Conservation (phyloP, 2,113 vertebrate species). For the Pungitius pungitius region DNA sequence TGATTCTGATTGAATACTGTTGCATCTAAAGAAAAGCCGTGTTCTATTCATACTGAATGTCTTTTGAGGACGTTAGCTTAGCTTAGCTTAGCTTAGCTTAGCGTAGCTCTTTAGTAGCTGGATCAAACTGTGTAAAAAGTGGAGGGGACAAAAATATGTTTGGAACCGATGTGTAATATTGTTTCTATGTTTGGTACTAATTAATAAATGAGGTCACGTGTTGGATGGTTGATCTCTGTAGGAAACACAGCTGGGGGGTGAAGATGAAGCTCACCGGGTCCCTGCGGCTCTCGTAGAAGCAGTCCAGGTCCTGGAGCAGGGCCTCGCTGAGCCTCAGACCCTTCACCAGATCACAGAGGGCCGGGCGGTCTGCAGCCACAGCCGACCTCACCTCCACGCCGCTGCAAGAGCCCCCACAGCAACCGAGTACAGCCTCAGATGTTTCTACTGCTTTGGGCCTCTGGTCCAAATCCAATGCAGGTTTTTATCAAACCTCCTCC, state of each 20-base stretch:
- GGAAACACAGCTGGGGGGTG: neutral
- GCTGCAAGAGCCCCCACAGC: slow-evolving; percentile 63
- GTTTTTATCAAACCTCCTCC: neutral
- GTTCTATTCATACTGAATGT: too few relatives aligned
- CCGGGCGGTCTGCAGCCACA: slow-evolving; percentile 71
- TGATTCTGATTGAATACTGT: too few relatives aligned
- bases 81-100: too few relatives aligned
- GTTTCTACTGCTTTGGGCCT: neutral
- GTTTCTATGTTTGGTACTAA: too few relatives aligned
- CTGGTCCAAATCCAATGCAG: too few relatives aligned
- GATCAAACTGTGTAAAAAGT: too few relatives aligned
- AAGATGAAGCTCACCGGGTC: slow-evolving; percentile 80
- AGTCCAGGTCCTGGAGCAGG: slow-evolving; percentile 83
- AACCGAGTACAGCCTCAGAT: too few relatives aligned
- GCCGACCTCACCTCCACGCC: slow-evolving; percentile 84
- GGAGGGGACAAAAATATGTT: too few relatives aligned
- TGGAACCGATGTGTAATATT: too few relatives aligned
- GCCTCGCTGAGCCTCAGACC: slow-evolving; percentile 70
- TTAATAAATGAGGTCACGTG: neutral
- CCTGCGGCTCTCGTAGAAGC: slow-evolving; percentile 74
- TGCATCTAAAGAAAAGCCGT: too few relatives aligned
- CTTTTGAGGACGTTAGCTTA: too few relatives aligned
- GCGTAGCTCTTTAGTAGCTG: too few relatives aligned
- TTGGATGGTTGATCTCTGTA: neutral
- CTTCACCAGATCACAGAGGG: slow-evolving; percentile 79